Evolutionary conservation across 2,888 invertebrate species (phyloP), one percentile per base, ranked within the genome.

Genomic region (Drepanosiphum platanoidis): DNA sequence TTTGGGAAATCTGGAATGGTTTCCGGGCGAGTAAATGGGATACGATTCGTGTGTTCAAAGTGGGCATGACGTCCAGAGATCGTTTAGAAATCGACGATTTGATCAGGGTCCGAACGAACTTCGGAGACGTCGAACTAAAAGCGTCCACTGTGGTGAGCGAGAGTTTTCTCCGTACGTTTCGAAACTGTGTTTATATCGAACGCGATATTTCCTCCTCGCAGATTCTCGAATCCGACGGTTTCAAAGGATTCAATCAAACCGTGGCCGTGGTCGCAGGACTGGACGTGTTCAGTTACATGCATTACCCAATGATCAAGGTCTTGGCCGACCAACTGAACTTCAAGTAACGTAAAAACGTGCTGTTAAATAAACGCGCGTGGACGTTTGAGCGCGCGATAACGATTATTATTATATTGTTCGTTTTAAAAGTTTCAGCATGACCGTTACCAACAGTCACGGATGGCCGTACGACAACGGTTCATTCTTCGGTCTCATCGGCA

Each of bases 401-500:
- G n/a, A 18, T 61, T n/a, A 61, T 61, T 3, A 15, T 22, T 4
- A n/a, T 61, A n/a, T 58, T 58, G n/a, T 15, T n/a, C 4, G 22
- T 61, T 8, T 61, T 61, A 61, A 61, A 61, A 91, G 91, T 34
- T 89, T 90, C 68, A 90, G 90, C 75, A 88, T 91, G 13, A 88
- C 88, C 34, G 89, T 90, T 86, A 89, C 89, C 0, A 90, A 90
- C 77, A 90, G 90, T 84, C 93, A 92, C 89, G 93, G 93, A 13
- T 92, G 91, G 90, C 86, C 88, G 42, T 90, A 89, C 84, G 89
- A 88, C 72, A 92, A 93, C 89, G 92, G 92, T 22, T 90, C 92
- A 15, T 93, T 93, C 88, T 90, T 91, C 88, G 92, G 92, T 27
- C 90, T 92, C 86, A 90, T 91, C 87, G 93, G 93, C 46, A 88